Percentiles rank a stretch among this genome's conserved stretches.
These are phyloP conservation scores for Helleia helle DNA, from an alignment of 2,888 invertebrate species.

Conservation along the genomic window DNA sequence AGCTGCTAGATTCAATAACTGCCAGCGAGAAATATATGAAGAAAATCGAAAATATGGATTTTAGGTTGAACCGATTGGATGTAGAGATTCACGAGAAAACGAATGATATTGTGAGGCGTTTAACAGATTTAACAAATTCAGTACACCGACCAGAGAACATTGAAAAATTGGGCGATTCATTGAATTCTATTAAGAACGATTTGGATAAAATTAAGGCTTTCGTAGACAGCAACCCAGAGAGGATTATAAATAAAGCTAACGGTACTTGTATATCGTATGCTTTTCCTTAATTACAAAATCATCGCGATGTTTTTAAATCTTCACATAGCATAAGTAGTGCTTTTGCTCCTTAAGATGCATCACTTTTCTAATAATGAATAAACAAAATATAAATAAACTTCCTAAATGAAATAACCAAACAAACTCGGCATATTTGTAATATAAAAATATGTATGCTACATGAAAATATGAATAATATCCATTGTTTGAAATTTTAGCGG, in stretches of 20 bases:
- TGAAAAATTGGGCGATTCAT: conserved; percentile 32
- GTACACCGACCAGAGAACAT: conserved; percentile 25
- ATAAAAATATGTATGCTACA: too few species aligned
- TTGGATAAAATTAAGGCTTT: conserved; percentile 33
- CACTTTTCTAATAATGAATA: too few species aligned
- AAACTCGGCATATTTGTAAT: too few species aligned
- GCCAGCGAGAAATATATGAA: conserved; percentile 61
- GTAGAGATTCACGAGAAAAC: conserved; percentile 63
- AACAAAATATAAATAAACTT: too few species aligned
- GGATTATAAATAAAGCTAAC: conserved; percentile 2
- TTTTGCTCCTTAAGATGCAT: too few species aligned
- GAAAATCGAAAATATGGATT: conserved; percentile 61
- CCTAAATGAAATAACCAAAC: too few species aligned
- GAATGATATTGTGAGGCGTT: conserved; percentile 44
- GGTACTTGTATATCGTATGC: conserved; percentile 9
- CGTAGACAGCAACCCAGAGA: not conserved
- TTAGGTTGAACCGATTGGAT: conserved; percentile 52
- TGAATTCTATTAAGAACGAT: conserved; percentile 37
- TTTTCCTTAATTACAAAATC: not conserved
- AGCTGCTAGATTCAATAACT: conserved; percentile 53
- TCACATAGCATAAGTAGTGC: too few species aligned
- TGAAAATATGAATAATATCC: too few species aligned
- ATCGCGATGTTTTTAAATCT: too few species aligned
- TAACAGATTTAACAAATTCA: conserved; percentile 36
- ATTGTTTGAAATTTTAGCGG: conserved; percentile 32